Percentiles rank a stretch among this genome's conserved stretches.
Conservation (phyloP, 1,140 invertebrate genomes). For the Cyclargus thomasi region DNA sequence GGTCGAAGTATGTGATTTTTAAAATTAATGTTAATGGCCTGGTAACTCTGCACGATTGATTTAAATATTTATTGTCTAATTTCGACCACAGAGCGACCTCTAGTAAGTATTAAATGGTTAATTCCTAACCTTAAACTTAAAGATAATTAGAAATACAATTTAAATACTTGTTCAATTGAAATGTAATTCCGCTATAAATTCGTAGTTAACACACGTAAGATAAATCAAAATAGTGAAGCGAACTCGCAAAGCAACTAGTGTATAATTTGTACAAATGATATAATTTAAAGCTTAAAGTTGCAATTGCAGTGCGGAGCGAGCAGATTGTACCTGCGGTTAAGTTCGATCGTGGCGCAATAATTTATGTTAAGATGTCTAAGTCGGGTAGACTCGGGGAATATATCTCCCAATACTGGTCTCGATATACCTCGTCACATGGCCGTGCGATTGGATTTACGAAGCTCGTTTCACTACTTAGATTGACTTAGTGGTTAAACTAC, state of each 20-base stretch:
- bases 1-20: too few species aligned
- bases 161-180: too few species aligned
- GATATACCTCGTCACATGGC: not conserved
- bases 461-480: constrained; percentile 3
- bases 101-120: too few species aligned
- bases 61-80: too few species aligned
- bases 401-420: constrained; percentile 6
- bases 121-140: too few species aligned
- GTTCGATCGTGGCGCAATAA: constrained; percentile 9
- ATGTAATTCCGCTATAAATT: not conserved
- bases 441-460: constrained; percentile 5
- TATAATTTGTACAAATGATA: constrained; percentile 6
- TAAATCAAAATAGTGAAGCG: not conserved
- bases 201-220: not conserved
- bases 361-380: constrained; percentile 13
- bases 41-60: too few species aligned
- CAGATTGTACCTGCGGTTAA: constrained; percentile 6
- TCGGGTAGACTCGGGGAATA: not conserved
- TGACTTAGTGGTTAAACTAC: constrained; percentile 7
- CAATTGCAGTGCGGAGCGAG: constrained; percentile 1
- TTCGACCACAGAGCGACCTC: too few species aligned
- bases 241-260: not conserved
- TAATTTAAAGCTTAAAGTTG: constrained; percentile 9
- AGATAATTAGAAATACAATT: not conserved
- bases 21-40: too few species aligned